Conservation (phyloP, 2,113 vertebrate genomes). For the Campylomormyrus numenius region DNA sequence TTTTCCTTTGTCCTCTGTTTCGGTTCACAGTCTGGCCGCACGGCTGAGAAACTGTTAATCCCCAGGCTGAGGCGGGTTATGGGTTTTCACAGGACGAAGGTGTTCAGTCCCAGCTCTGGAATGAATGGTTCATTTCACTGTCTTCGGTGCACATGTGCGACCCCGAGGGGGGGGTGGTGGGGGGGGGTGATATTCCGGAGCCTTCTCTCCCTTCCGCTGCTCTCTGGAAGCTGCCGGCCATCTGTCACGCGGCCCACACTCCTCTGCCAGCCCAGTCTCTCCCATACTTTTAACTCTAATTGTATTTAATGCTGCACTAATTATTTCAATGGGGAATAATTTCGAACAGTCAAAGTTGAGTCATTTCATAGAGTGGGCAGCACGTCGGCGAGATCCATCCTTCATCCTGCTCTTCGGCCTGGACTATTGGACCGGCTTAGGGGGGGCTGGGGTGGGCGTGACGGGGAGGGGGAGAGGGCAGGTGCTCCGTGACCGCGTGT, state of each 20-base stretch:
- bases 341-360: slow-evolving; percentile 83
- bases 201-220: background rate
- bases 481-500: slow-evolving; percentile 99
- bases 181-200: background rate
- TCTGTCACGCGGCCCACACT: slow-evolving; percentile 76
- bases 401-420: slow-evolving; percentile 78
- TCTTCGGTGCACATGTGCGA: background rate
- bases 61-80: background rate
- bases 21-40: background rate
- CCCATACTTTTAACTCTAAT: slow-evolving; percentile 76
- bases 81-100: background rate
- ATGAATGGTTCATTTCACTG: background rate
- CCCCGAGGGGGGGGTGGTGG: background rate
- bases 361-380: slow-evolving; percentile 72
- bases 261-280: slow-evolving; percentile 61
- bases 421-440: slow-evolving; percentile 14
- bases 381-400: slow-evolving; percentile 84
- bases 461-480: slow-evolving; percentile 72
- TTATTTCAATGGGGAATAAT: slow-evolving; percentile 89
- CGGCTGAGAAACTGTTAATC: background rate
- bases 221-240: slow-evolving; percentile 46
- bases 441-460: slow-evolving; percentile 32
- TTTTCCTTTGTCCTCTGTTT: background rate
- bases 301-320: slow-evolving; percentile 84
- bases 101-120: background rate